Percentiles rank a stretch among this genome's conserved stretches.
phyloP scores from a whole-genome alignment of 2,888 invertebrate genomes.

The Aleiodes leptofemur region DNA sequence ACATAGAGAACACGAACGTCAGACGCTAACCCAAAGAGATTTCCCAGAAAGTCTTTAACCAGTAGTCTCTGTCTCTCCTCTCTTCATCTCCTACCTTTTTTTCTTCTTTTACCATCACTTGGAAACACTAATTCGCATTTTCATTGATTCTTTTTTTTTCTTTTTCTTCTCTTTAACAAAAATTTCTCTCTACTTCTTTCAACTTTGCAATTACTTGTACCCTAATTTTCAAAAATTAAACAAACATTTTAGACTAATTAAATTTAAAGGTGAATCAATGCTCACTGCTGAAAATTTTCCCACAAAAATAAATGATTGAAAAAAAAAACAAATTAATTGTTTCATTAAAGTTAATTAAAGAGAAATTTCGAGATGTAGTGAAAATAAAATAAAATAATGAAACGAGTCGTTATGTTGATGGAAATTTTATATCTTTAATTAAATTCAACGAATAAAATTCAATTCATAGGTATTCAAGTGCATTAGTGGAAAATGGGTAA shows the following conservation, averaged over 20 bases:
- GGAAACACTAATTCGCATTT: not conserved
- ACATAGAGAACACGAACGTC: conserved; percentile 50
- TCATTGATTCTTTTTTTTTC: not conserved
- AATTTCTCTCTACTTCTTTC: conserved; percentile 1
- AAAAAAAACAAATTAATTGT: not conserved
- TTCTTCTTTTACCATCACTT: conserved; percentile 1
- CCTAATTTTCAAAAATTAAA: too few species aligned
- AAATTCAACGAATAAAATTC: conserved; percentile 12
- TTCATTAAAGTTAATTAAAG: conserved; percentile 19
- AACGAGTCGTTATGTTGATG: conserved; percentile 13
- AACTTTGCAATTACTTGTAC: not conserved
- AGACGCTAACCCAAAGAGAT: conserved; percentile 49
- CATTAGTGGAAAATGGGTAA: conserved; percentile 19
- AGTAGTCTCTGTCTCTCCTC: conserved; percentile 20
- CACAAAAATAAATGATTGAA: too few species aligned
- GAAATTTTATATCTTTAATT: conserved; percentile 22
- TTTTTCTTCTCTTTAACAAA: conserved; percentile 2
- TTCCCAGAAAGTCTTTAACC: conserved; percentile 27
- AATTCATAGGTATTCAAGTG: conserved; percentile 23
- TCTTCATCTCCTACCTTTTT: conserved; percentile 6
- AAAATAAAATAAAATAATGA: conserved; percentile 3
- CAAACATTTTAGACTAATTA: too few species aligned
- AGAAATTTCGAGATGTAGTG: not conserved
- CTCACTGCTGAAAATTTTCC: too few species aligned
- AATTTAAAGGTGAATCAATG: too few species aligned